Base-by-base conservation (phyloP, 2,113 vertebrate species). In the Forbesichthys papilliferus region DNA sequence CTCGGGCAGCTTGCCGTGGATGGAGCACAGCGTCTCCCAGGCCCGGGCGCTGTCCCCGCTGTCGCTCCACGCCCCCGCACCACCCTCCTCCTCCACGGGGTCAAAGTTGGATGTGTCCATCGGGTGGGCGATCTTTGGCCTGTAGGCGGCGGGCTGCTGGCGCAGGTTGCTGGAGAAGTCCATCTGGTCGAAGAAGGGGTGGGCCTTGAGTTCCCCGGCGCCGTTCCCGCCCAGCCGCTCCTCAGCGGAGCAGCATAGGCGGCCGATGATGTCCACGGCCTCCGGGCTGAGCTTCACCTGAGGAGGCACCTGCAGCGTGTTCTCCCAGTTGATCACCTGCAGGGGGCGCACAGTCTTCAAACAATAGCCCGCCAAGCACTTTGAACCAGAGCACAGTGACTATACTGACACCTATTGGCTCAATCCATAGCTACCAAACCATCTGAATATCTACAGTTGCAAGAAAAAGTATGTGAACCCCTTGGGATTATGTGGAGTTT, bases 101-200 rank as follows among this genome's bases (percentile, higher is more conserved):
- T 99, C 98, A 53, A 99, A 99, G 90, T 99, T 99, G n/a, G 97
- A 99, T 10, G 98, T 99, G 90, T 99, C 98, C 95, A 97, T 99
- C 3, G 96, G 96, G 86, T 99, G 98, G 81, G 95, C 94, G 74
- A 99, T 96, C 83, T 96, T 98, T 78, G 98, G 98, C 61, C 96
- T 88, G 34, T 98, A 99, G 10, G 96, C 96, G 13, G 98, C 97
- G 0, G 94, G 95, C 82, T 99, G 98, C 83, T 94, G 95, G 27
- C 98, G 95, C 79, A 97, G 94, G 64, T 98, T 98, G 0, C 92
- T 90, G 62, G 96, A 96, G 91, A 99, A 99, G 88, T 99, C 96
- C 47, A 94, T 91, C 68, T 94, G 78, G 11, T 90, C 65, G 71
- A 99, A 97, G 91, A 99, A 99, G 0, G 95, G 91, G 77, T 99